A percentile compares a stretch with the other conserved stretches of the same genome.
These are phyloP conservation scores for Paracyclopina nana DNA, from an alignment of 1,140 invertebrate species.

Conservation along the genomic window DNA sequence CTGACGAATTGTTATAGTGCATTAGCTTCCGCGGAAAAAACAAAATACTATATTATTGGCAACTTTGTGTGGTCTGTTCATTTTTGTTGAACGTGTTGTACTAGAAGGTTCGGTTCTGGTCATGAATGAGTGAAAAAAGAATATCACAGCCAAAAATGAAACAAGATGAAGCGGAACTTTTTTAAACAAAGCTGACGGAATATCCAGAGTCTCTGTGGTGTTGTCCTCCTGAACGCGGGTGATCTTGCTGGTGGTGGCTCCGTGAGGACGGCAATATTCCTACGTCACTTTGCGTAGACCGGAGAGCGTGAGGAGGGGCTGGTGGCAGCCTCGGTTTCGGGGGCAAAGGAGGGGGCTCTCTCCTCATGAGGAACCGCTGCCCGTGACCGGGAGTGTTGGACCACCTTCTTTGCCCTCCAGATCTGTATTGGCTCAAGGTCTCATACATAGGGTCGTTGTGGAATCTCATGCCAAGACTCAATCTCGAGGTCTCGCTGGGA, in stretches of 20 bases:
- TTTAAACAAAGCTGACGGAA: slow-evolving; percentile 1
- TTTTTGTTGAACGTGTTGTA: too few species aligned
- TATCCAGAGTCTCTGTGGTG: background rate
- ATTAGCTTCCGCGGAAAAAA: too few species aligned
- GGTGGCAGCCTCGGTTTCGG: background rate
- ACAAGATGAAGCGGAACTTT: background rate
- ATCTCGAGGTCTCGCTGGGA: too few species aligned
- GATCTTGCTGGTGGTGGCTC: background rate
- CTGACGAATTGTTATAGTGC: too few species aligned
- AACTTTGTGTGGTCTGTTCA: too few species aligned
- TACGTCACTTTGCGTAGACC: too few species aligned
- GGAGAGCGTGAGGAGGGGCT: background rate
- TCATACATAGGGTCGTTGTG: too few species aligned
- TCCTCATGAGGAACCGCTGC: background rate
- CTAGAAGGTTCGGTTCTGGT: too few species aligned
- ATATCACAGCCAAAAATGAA: background rate
- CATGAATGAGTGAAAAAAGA: slow-evolving; percentile 2
- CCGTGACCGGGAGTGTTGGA: background rate
- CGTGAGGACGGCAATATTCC: background rate
- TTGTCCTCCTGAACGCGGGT: background rate
- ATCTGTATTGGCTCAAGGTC: background rate
- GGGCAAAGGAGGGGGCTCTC: background rate
- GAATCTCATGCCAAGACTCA: too few species aligned
- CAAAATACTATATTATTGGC: too few species aligned
- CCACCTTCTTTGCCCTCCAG: too few species aligned